These are phyloP conservation scores for Lagodon rhomboides DNA, from an alignment of 2,797 vertebrate species.

Conservation along the genomic window DNA sequence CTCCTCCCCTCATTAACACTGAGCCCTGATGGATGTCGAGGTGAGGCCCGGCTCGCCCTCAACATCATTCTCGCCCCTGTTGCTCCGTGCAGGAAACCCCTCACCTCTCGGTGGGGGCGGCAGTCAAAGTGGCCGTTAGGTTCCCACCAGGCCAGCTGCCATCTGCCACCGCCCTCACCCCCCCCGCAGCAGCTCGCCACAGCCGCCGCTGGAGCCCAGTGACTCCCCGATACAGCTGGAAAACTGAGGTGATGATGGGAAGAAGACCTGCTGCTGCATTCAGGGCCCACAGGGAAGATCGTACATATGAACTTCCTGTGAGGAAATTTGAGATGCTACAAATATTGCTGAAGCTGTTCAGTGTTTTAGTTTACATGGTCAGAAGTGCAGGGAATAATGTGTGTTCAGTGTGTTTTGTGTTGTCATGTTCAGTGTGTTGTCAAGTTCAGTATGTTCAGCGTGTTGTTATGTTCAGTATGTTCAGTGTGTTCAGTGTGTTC, in stretches of 20 bases:
- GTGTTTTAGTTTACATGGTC: background rate
- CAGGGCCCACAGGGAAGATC: conserved; percentile 23
- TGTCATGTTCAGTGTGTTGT: no score
- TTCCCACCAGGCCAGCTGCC: conserved; percentile 51
- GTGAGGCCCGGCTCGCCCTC: conserved; percentile 49
- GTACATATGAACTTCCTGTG: background rate
- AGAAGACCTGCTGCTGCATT: conserved; percentile 55
- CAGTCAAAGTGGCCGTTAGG: conserved; percentile 45
- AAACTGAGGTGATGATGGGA: conserved; percentile 57
- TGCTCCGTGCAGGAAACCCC: conserved; percentile 60
- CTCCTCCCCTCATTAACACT: conserved; percentile 79
- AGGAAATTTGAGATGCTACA: background rate
- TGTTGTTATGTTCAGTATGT: no score
- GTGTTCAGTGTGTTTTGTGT: no score
- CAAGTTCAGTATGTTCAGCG: background rate
- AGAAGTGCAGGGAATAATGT: background rate
- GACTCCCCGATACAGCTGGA: conserved; percentile 43
- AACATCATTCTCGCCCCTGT: conserved; percentile 58
- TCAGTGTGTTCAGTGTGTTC: no score
- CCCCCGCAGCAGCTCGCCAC: conserved; percentile 5
- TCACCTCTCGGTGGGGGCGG: conserved; percentile 53
- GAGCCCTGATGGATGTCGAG: conserved; percentile 74
- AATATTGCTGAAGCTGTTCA: background rate
- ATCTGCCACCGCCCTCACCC: conserved; percentile 67
- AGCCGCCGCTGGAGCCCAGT: background rate